Conservation (phyloP, 2,113 vertebrate species). For the Pedetes capensis region DNA sequence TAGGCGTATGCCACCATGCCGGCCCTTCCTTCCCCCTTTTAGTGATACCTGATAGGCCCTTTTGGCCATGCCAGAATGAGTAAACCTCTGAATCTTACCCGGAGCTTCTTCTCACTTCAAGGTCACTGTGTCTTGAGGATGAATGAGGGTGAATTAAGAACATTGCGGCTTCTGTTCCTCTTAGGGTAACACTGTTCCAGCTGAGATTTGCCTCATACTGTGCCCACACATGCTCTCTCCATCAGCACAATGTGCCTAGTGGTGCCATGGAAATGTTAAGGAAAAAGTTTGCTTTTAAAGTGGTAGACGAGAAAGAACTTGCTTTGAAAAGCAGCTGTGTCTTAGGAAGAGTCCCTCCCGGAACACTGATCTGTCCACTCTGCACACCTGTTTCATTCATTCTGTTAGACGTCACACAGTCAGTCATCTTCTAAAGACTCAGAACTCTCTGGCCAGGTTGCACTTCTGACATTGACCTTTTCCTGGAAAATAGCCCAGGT, state of each 20-base stretch:
- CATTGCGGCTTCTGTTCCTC: neutral
- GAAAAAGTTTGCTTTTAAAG: neutral
- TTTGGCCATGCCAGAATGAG: neutral
- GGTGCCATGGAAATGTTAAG: neutral
- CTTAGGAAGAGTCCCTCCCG: too few relatives aligned
- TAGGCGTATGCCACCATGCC: too few relatives aligned
- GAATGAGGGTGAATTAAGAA: neutral
- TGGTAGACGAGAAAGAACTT: neutral
- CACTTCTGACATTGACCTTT: neutral
- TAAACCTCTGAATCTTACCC: neutral
- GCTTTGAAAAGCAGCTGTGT: neutral
- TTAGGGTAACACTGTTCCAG: neutral
- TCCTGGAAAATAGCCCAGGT: neutral
- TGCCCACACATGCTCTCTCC: fast-evolving
- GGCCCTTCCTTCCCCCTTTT: neutral
- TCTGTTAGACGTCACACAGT: neutral
- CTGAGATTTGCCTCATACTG: neutral
- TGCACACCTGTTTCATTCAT: neutral
- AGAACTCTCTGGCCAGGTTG: neutral
- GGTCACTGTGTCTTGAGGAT: neutral
- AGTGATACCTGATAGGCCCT: neutral
- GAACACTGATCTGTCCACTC: fast-evolving
- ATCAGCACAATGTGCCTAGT: too few relatives aligned
- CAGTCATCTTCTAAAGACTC: neutral
- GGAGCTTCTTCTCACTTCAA: neutral